A percentile compares a stretch with the other conserved stretches of the same genome.
phyloP scores from a whole-genome alignment of 1,140 invertebrate species.

The Callitettix versicolor region DNA sequence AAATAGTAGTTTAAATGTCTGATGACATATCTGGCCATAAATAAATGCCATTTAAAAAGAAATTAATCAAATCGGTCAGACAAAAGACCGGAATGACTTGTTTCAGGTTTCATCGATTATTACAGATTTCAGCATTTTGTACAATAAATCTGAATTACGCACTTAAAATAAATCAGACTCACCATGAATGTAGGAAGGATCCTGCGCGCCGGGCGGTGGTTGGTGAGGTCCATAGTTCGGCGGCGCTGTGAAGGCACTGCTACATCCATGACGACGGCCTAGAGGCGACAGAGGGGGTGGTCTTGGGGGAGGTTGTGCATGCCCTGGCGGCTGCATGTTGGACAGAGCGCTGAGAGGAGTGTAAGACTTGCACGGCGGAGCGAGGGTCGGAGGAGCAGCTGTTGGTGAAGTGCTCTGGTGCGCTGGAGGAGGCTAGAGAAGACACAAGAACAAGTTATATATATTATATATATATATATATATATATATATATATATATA shows the following conservation, averaged over 20 bases:
- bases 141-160: too few species aligned
- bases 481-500: too few species aligned
- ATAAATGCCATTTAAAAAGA: too few species aligned
- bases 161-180: constrained; percentile 6
- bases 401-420: constrained; percentile 1
- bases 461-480: too few species aligned
- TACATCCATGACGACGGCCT: constrained; percentile 19
- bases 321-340: constrained; percentile 71
- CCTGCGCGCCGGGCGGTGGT: background rate
- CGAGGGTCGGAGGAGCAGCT: constrained; percentile 4
- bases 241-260: constrained; percentile 16
- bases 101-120: too few species aligned
- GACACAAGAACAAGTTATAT: constrained; percentile 2
- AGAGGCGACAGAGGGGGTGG: constrained; percentile 22
- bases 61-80: too few species aligned
- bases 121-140: background rate
- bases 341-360: constrained; percentile 74
- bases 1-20: too few species aligned
- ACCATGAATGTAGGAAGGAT: constrained; percentile 18
- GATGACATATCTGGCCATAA: too few species aligned
- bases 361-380: constrained; percentile 43
- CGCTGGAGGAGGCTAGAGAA: constrained; percentile 5
- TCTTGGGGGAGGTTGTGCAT: constrained; percentile 13
- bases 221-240: constrained; percentile 1
- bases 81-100: too few species aligned